Evolutionary conservation across 2,113 vertebrate genomes (phyloP), one percentile per base, ranked within the genome.

Genomic region (Tragelaphus scriptus): DNA sequence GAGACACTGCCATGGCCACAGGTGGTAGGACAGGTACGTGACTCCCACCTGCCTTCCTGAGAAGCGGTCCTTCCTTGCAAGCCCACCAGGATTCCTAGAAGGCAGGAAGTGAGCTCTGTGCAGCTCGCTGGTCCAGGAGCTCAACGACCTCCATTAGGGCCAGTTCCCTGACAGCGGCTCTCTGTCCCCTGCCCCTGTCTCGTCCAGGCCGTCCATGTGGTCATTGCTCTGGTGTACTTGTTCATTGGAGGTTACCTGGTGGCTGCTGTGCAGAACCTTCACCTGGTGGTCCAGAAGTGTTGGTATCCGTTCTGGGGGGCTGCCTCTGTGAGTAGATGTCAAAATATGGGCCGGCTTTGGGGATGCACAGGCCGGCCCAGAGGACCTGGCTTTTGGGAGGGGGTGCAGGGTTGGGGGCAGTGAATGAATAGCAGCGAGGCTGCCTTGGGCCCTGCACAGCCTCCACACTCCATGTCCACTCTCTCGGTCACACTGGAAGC

Each of bases 261-360:
- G 11, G 15, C 32, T 2, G 23, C 1, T 2, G 71, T 51, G 28
- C 16, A 59, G 14, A 32, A 2, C 47, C 92, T 96, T 5, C 97
- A 98, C 90, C 85, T 98, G 95, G 92, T 98, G 71, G 40, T 88
- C 23, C 12, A 96, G 80, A 97, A 63, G 85, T 95, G 59, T 19
- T 95, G 97, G 96, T 97, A 97, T 23, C 98, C 97, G 0, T 65
- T 97, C 84, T 98, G 96, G 97, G 97, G 94, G 6, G n/a, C 79
- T 26, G 40, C 88, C 16, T 95, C 92, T 44, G 97, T 98, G 80
- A 98, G 98, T 96, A 85, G 68, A 88, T 7, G 81, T 44, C 40
- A 7, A 44, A 58, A 58, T 58, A 1, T 0, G 5, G 59, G 61
- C 61, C 0, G 1, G 26, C 26, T 47, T 4, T 16, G 32, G 61